phyloP scores from a whole-genome alignment of 2,797 vertebrate species.

The Sebastes diploproa region DNA sequence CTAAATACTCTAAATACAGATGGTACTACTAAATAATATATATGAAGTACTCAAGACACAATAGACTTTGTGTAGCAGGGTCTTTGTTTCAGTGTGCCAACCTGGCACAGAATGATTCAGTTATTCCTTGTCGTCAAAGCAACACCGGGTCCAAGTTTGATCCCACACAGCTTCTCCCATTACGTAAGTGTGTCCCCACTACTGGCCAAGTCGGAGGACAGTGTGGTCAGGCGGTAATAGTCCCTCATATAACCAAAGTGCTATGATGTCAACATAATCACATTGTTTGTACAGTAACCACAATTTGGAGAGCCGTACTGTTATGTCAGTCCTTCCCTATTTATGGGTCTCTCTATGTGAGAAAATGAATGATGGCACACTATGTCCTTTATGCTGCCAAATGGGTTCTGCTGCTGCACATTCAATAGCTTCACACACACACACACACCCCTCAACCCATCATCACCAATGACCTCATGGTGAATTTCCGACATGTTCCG shows the following conservation, averaged over 20 bases:
- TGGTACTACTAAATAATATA: background rate
- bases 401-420: constrained; percentile 39
- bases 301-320: constrained; percentile 45
- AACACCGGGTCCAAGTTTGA: constrained; percentile 49
- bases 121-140: constrained; percentile 54
- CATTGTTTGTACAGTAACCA: constrained; percentile 80
- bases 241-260: constrained; percentile 71
- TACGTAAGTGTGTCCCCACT: constrained; percentile 67
- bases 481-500: constrained; percentile 43
- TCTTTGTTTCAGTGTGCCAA: constrained; percentile 46
- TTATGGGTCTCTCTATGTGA: constrained; percentile 59
- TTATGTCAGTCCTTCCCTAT: constrained; percentile 70
- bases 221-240: constrained; percentile 68
- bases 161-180: constrained; percentile 70
- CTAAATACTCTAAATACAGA: background rate
- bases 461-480: constrained; percentile 64
- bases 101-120: constrained; percentile 37
- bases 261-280: constrained; percentile 81
- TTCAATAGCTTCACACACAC: constrained; percentile 40
- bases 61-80: background rate
- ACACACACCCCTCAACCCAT: constrained; percentile 32
- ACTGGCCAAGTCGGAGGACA: constrained; percentile 64
- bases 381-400: constrained; percentile 48
- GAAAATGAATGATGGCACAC: constrained; percentile 67
- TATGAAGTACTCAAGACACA: background rate